phyloP scores from a whole-genome alignment of 2,888 invertebrate genomes.

The Meta bourneti region DNA sequence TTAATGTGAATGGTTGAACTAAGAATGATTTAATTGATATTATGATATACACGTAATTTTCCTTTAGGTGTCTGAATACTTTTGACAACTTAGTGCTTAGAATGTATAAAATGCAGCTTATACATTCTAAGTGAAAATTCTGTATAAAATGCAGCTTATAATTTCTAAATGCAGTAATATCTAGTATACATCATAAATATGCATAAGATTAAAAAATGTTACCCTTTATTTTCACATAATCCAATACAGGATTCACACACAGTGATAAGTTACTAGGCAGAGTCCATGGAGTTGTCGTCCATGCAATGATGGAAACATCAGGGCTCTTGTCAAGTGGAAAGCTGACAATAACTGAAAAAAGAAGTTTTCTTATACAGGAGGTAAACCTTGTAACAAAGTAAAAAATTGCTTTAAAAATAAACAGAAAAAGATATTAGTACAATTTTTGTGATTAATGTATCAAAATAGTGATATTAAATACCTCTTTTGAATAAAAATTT shows the following conservation, averaged over 20 bases:
- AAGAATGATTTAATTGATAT: too few species aligned
- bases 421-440: neutral
- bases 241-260: conserved; percentile 93
- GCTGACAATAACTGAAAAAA: conserved; percentile 87
- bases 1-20: too few species aligned
- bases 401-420: neutral
- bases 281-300: conserved; percentile 99
- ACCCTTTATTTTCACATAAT: conserved; percentile 89
- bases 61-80: too few species aligned
- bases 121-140: too few species aligned
- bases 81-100: too few species aligned
- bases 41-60: too few species aligned
- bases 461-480: too few species aligned
- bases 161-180: too few species aligned
- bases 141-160: too few species aligned
- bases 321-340: conserved; percentile 90
- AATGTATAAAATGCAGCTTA: too few species aligned
- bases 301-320: conserved; percentile 88
- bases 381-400: neutral
- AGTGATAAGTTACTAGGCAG: conserved; percentile 97
- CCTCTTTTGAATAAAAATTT: neutral
- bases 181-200: too few species aligned
- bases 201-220: conserved; percentile 38
- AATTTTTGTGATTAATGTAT: too few species aligned
- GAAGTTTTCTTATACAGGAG: neutral